Conservation (phyloP, 2,113 vertebrate species). For the sheep (Ovis aries) region ARS-UI_Ramb_v3.0 NC_056061.1:12061501-12062000, state of each 20-base stretch:
- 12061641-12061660: neutral
- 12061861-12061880: conserved; percentile 53
- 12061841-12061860: neutral
- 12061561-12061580: neutral
- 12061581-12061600: neutral
- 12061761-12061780: neutral
- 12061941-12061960: conserved; percentile 50
- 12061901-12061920: conserved; percentile 35
- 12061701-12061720: neutral
- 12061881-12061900: conserved; percentile 49
- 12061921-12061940: conserved; percentile 62
- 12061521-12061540: neutral
- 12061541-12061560: neutral
- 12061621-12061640: neutral
- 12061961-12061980: conserved; percentile 61
- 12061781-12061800: neutral
- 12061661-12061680: neutral
- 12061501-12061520: neutral
- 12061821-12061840: conserved; percentile 35
- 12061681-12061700: neutral
- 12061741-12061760: neutral
- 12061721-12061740: neutral
- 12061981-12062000: conserved; percentile 57
- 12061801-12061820: neutral
- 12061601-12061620: neutral